phyloP scores from a whole-genome alignment of 2,888 invertebrate genomes.

The Bhutanitis thaidina region DNA sequence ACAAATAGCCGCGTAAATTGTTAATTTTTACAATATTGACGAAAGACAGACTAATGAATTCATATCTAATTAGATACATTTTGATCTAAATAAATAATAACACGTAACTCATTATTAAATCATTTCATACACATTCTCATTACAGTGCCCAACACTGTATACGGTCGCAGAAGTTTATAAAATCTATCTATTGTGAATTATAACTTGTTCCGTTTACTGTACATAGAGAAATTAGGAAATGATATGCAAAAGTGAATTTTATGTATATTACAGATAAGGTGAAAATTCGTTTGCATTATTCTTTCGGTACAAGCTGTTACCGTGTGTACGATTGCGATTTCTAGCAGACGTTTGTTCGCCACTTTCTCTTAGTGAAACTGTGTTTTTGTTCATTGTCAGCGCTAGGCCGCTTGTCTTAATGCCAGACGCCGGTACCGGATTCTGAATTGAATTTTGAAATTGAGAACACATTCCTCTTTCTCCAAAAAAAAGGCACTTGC shows the following conservation, averaged over 20 bases:
- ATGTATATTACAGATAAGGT: slow-evolving; percentile 20
- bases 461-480: background rate
- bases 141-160: too few species aligned
- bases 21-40: too few species aligned
- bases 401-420: slow-evolving; percentile 32
- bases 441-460: slow-evolving; percentile 13
- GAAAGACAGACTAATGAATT: too few species aligned
- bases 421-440: slow-evolving; percentile 24
- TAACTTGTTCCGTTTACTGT: slow-evolving; percentile 2
- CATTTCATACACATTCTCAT: too few species aligned
- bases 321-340: slow-evolving; percentile 35
- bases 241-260: slow-evolving; percentile 5
- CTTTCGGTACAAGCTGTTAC: slow-evolving; percentile 14
- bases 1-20: too few species aligned
- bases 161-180: too few species aligned
- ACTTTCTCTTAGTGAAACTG: slow-evolving; percentile 77
- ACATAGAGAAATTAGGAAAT: background rate
- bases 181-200: too few species aligned
- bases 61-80: too few species aligned
- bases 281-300: slow-evolving; percentile 24
- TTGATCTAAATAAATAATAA: too few species aligned
- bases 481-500: background rate
- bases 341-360: slow-evolving; percentile 53
- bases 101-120: too few species aligned
- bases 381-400: slow-evolving; percentile 68